These are phyloP conservation scores for Ridgeia piscesae DNA, from an alignment of 1,140 invertebrate genomes.

Conservation along the genomic window DNA sequence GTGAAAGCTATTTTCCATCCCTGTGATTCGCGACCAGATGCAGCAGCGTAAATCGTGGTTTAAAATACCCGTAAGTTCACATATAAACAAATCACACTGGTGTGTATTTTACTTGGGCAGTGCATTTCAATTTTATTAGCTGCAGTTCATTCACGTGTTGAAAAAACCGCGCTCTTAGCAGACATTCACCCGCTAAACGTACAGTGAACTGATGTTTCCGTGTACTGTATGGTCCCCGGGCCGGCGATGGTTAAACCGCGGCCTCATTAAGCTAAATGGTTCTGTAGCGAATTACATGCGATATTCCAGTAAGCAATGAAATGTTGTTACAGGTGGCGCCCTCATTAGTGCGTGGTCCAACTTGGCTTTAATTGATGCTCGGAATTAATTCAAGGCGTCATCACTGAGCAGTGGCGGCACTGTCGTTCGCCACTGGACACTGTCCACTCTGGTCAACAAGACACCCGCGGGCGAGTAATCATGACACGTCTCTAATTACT, in stretches of 20 bases:
- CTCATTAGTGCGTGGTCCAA: neutral
- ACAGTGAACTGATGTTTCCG: neutral
- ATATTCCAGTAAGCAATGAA: neutral
- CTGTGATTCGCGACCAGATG: no score
- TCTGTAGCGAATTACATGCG: neutral
- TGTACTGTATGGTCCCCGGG: neutral
- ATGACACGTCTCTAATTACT: neutral
- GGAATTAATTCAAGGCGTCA: neutral
- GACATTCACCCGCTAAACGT: neutral
- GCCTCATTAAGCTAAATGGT: neutral
- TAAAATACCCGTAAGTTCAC: no score
- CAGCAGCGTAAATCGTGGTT: no score
- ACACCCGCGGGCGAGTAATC: neutral
- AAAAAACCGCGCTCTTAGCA: neutral
- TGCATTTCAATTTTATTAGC: no score
- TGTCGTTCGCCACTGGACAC: neutral
- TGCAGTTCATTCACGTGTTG: no score
- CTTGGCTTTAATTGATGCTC: neutral
- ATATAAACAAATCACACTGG: no score
- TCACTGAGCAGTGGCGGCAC: neutral
- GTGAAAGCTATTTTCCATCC: no score
- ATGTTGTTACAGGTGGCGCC: neutral
- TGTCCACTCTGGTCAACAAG: neutral
- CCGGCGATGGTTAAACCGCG: neutral
- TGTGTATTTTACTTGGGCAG: no score